Percentiles rank a stretch among this genome's conserved stretches.
Conservation (phyloP, 2,797 vertebrate species). For the Calcarius lapponicus region DNA sequence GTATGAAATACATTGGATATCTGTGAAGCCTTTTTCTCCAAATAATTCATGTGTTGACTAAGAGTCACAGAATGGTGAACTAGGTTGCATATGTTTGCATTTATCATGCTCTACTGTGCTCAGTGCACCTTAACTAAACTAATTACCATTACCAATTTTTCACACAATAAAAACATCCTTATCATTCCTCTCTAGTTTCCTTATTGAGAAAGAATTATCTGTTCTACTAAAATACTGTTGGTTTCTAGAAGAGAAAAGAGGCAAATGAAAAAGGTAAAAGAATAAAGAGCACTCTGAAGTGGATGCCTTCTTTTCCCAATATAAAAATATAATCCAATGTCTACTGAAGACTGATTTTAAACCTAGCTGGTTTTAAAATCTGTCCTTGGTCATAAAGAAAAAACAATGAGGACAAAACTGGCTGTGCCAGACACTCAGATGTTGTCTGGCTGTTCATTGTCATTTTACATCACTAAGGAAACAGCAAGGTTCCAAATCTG, state of each 20-base stretch:
- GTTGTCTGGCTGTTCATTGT: neutral
- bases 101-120: neutral
- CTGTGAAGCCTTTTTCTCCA: conserved; percentile 36
- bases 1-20: conserved; percentile 5
- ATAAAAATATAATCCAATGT: neutral
- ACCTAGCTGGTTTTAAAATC: neutral
- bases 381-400: neutral
- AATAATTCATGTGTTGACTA: conserved; percentile 5
- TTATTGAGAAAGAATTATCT: neutral
- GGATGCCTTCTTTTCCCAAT: neutral
- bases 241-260: neutral
- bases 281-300: neutral
- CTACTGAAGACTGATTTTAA: neutral
- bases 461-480: neutral
- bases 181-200: neutral
- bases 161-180: neutral
- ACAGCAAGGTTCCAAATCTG: neutral
- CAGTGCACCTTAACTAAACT: conserved; percentile 16
- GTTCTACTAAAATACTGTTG: neutral
- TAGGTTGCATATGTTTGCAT: conserved; percentile 19
- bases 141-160: conserved; percentile 14
- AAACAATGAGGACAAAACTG: neutral
- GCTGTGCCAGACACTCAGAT: neutral
- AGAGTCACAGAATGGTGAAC: conserved; percentile 28
- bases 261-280: neutral